phyloP scores from a whole-genome alignment of 2,113 vertebrate species.

The Cyphomyrus discorhynchus region DNA sequence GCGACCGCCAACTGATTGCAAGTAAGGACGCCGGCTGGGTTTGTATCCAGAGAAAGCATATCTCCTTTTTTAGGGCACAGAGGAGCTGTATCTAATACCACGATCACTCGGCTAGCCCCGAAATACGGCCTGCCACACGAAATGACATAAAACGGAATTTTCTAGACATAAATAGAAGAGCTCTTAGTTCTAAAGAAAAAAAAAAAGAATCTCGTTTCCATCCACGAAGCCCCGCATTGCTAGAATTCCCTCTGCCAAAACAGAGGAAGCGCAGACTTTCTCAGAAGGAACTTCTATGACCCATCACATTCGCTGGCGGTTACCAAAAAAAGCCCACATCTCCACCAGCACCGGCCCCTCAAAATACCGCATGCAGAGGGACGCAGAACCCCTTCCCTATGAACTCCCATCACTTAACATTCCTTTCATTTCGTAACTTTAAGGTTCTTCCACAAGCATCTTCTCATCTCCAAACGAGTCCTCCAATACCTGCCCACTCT shows the following conservation, averaged over 20 bases:
- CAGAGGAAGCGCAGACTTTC: slow-evolving; percentile 2
- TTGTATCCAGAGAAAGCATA: background rate
- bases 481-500: background rate
- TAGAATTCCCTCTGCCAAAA: slow-evolving; percentile 9
- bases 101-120: background rate
- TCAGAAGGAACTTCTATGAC: background rate
- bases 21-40: background rate
- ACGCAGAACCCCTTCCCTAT: background rate
- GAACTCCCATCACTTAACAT: background rate
- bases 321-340: background rate
- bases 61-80: background rate
- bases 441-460: background rate
- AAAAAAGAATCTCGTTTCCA: background rate
- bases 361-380: background rate
- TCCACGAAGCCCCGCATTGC: background rate
- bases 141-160: slow-evolving; percentile 8
- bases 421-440: background rate
- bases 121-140: background rate
- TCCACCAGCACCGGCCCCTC: background rate
- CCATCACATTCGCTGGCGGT: background rate
- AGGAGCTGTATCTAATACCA: background rate
- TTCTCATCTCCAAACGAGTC: background rate
- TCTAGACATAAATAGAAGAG: slow-evolving; percentile 10
- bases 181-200: background rate
- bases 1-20: background rate